Evolutionary conservation across 2,113 vertebrate species (phyloP).

Genomic region (Brienomyrus longianalis): DNA sequence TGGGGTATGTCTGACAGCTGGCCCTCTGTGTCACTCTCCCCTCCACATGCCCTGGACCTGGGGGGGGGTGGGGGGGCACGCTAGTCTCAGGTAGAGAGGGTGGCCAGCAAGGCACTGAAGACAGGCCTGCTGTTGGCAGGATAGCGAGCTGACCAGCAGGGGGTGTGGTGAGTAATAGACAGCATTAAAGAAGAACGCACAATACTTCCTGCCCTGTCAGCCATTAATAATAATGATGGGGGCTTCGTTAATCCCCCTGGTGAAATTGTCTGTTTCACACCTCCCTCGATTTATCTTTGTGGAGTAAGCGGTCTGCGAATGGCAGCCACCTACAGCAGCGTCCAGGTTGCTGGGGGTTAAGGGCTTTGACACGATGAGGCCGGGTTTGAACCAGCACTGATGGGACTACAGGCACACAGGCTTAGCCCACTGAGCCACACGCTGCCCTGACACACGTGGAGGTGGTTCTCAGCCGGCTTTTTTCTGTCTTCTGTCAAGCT

Average conservation of each 20-base stretch:
- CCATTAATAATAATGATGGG: background rate
- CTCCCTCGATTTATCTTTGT: too few species aligned
- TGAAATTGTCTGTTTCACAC: too few species aligned
- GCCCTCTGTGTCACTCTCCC: background rate
- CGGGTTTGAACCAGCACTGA: too few species aligned
- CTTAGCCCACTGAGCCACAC: too few species aligned
- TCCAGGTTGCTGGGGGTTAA: too few species aligned
- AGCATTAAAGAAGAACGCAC: background rate
- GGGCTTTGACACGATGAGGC: too few species aligned
- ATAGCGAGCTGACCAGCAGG: background rate
- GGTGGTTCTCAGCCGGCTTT: background rate
- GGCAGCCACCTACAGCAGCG: too few species aligned
- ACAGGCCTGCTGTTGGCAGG: background rate
- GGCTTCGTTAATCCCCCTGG: too few species aligned
- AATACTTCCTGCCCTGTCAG: background rate
- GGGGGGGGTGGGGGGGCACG: background rate
- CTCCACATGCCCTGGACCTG: background rate
- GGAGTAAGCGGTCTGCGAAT: too few species aligned
- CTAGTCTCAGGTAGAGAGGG: background rate
- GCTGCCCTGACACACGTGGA: background rate
- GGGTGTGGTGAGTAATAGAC: background rate
- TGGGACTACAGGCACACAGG: too few species aligned
- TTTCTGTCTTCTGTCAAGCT: background rate
- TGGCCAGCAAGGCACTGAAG: background rate
- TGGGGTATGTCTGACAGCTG: background rate